phyloP scores from a whole-genome alignment of 2,797 vertebrate species.

The Anisognathus igniventris region DNA sequence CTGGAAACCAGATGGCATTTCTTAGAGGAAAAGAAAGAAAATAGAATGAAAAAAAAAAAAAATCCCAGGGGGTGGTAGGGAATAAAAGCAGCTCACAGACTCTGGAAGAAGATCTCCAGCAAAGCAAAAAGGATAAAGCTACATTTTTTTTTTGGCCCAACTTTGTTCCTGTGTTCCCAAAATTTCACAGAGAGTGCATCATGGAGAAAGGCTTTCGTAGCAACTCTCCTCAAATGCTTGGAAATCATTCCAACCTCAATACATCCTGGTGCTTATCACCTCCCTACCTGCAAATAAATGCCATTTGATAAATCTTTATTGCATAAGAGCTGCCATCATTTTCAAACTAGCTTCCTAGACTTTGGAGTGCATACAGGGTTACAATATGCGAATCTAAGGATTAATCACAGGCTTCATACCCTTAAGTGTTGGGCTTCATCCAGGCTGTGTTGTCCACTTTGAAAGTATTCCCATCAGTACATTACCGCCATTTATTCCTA shows the following conservation, averaged over 20 bases:
- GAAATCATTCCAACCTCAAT: background rate
- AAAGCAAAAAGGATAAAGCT: background rate
- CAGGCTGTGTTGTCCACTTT: conserved; percentile 35
- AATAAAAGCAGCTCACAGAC: background rate
- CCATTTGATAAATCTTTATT: background rate
- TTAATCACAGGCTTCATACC: conserved; percentile 47
- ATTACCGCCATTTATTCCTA: conserved; percentile 63
- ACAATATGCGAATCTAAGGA: background rate
- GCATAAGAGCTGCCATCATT: background rate
- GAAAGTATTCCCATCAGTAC: conserved; percentile 63
- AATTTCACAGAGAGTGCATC: background rate
- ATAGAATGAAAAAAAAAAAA: background rate
- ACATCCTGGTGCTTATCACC: background rate
- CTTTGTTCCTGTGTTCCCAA: background rate
- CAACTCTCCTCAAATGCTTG: background rate
- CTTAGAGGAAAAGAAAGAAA: background rate
- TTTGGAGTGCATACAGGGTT: background rate
- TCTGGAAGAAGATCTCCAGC: background rate
- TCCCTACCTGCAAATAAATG: background rate
- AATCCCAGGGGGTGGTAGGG: no score
- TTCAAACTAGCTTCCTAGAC: background rate
- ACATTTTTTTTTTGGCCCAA: background rate
- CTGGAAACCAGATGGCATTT: background rate
- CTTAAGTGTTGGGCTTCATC: conserved; percentile 54
- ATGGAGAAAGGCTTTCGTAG: background rate